Evolutionary conservation across 2,113 vertebrate species (phyloP), one percentile per base, ranked within the genome.

Genomic region (Eclectus roratus): DNA sequence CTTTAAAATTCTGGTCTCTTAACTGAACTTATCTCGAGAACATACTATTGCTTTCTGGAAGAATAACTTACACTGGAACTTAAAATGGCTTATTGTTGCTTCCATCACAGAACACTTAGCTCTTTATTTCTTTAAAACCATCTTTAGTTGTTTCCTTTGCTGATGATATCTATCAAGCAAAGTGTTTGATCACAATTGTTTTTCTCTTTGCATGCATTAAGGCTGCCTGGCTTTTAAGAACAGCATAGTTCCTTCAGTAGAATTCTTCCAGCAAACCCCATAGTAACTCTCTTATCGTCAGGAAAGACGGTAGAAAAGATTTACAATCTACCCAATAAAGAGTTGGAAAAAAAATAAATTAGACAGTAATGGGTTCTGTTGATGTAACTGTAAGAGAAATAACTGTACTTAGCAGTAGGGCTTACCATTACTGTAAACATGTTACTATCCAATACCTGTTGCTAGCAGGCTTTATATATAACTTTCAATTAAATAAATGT

Each of bases 121-220:
- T 1, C 35, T 91, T 68, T 71, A 65, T 89, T 94, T 92, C 66
- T 81, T 94, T 73, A 71, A 86, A 94, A 74, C 24, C 55, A 14
- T 73, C 60, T 71, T 76, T 41, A 37, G 46, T 78, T 82, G 52
- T 65, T 96, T 91, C 70, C 80, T 74, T 85, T 73, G 44, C 65
- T 79, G 88, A 82, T 85, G 77, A 58, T 85, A 74, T 28, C 43
- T 91, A 35, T 71, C 49, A 60, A 52, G 56, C 66, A 85, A 89
- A 94, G 37, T 46, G 43, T 92, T 93, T 87, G 53, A 82, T 93
- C 43, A 49, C 49, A 31, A 1, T 49, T 66, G 16, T 74, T 84
- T 86, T 49, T 84, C 86, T 65, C 31, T 74, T 84, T 79, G 24
- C 25, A 3, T 79, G 74, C 91, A 93, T 96, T 96, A 96, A 44